phyloP scores from a whole-genome alignment of 2,797 vertebrate species.

The Tangara arthus region DNA sequence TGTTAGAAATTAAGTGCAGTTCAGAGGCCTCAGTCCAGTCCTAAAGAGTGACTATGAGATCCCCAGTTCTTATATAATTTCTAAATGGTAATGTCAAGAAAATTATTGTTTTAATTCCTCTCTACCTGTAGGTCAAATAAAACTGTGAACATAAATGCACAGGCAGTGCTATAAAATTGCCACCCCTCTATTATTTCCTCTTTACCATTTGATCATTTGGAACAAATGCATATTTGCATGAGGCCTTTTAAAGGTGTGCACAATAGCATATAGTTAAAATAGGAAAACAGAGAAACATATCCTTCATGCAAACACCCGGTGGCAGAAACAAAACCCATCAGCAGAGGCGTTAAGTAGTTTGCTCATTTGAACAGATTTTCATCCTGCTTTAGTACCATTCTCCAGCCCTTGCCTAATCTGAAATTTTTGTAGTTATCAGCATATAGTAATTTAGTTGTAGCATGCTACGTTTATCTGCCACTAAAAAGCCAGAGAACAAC shows the following conservation, averaged over 20 bases:
- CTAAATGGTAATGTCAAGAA: not conserved
- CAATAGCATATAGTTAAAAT: not conserved
- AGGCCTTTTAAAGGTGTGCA: not conserved
- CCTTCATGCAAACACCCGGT: not conserved
- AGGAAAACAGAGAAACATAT: constrained; percentile 16
- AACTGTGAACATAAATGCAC: not conserved
- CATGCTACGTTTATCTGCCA: not conserved
- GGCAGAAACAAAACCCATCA: not conserved
- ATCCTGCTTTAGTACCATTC: not conserved
- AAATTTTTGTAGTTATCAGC: not conserved
- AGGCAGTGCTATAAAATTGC: not conserved
- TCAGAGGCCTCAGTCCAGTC: not conserved
- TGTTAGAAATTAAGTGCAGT: not conserved
- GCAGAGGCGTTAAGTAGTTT: not conserved
- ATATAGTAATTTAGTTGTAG: constrained; percentile 3
- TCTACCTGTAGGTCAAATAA: not conserved
- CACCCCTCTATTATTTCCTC: constrained; percentile 5
- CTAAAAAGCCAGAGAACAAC: not conserved
- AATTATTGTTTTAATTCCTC: not conserved
- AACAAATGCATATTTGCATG: not conserved
- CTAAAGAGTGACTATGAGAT: not conserved
- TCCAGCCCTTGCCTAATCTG: not conserved
- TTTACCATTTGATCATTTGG: not conserved
- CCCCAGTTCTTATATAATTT: not conserved
- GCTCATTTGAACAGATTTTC: not conserved